Conservation (phyloP, 1,140 invertebrate species). For the Heliconius eleuchia region DNA sequence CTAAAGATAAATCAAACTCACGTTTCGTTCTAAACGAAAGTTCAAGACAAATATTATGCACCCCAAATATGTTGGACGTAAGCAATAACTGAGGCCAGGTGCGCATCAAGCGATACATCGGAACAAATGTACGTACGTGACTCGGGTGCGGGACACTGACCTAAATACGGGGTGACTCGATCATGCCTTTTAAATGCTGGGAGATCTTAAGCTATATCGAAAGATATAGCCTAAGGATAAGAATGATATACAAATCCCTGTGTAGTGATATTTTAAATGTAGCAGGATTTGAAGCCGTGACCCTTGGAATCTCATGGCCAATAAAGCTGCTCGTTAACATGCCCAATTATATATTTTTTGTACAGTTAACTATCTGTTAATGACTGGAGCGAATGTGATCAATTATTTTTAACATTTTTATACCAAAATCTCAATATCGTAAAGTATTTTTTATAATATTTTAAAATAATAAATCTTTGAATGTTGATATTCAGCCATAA, state of each 20-base stretch:
- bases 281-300: background rate
- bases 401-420: too few relatives aligned
- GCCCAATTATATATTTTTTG: too few relatives aligned
- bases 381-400: too few relatives aligned
- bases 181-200: conserved; percentile 21
- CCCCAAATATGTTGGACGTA: conserved; percentile 48
- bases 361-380: too few relatives aligned
- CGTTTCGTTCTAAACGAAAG: conserved; percentile 41
- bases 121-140: conserved; percentile 72
- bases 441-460: too few relatives aligned
- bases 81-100: conserved; percentile 61
- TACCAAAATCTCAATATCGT: too few relatives aligned
- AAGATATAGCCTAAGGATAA: background rate
- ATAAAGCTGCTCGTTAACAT: too few relatives aligned
- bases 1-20: conserved; percentile 43
- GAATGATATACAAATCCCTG: too few relatives aligned
- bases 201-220: conserved; percentile 12
- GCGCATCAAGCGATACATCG: conserved; percentile 56
- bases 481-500: too few relatives aligned
- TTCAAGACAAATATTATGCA: conserved; percentile 52
- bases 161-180: conserved; percentile 38
- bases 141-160: conserved; percentile 40
- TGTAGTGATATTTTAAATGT: background rate
- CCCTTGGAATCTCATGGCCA: background rate
- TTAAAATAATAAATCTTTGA: too few relatives aligned